Evolutionary conservation across 2,888 invertebrate genomes (phyloP).

Genomic region (Gryllus longicercus): DNA sequence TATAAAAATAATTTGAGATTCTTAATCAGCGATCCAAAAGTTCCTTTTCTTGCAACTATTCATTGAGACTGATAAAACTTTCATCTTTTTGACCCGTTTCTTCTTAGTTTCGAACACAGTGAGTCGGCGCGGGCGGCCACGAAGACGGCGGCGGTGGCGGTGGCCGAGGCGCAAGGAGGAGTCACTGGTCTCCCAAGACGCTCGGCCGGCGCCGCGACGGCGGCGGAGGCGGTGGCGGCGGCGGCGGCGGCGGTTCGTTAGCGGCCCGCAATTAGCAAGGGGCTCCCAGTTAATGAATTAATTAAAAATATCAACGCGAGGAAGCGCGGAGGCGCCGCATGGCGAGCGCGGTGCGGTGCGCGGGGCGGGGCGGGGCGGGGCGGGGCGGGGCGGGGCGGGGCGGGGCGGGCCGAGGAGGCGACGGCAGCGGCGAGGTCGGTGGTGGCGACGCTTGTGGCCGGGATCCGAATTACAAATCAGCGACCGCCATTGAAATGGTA

Average conservation of each 20-base stretch:
- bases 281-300: slow-evolving; percentile 1
- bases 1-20: no score
- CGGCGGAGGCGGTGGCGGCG: background rate
- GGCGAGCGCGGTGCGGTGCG: background rate
- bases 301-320: slow-evolving; percentile 8
- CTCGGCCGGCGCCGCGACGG: no score
- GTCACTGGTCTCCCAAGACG: no score
- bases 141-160: no score
- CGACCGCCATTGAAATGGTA: slow-evolving; percentile 1
- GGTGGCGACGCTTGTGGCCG: background rate
- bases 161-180: no score
- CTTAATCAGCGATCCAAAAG: no score
- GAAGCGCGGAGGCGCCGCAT: background rate
- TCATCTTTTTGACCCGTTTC: no score
- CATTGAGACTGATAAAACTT: no score
- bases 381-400: background rate
- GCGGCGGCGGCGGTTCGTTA: slow-evolving; percentile 6
- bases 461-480: slow-evolving; percentile 10
- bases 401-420: background rate
- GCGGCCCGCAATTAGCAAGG: background rate
- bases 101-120: no score
- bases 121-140: no score
- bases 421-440: background rate
- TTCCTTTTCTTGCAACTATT: no score
- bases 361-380: background rate